Base-by-base conservation (phyloP, 2,888 invertebrate species). In the Timema podura region DNA sequence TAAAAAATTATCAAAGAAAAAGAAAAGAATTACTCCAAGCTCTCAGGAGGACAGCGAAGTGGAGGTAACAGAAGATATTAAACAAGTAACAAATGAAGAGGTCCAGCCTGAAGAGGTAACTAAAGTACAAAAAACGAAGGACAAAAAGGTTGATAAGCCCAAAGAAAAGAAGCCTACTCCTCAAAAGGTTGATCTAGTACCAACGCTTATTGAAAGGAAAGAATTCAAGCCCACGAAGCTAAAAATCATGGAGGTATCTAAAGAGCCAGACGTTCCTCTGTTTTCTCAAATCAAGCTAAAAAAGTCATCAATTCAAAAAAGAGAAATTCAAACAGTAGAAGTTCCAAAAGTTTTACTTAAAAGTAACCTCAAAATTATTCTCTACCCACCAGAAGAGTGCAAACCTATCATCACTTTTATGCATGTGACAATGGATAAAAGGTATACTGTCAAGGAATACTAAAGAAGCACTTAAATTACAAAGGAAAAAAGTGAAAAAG, bases 381-480 rank as follows among this genome's bases (percentile, higher is more conserved):
- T 81, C 11, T 91, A 87, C 83, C 88, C 90, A 13, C 87, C 90
- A 5, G 80, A 84, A 71, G 79, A 84, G 54, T 79, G 86, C 64
- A 81, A 82, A 71, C 86, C 86, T 0, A 77, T 82, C 48, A 77
- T 89, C 5, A 84, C 82, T 5, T 79, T 81, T 65, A 80, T 90
- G 0, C 78, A 80, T 68, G 85, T 86, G 68, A 75, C 85, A 15
- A 86, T 86, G 74, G 86, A 87, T 76, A 85, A 84, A 84, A 76
- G 91, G 90, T 48, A 86, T 89, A 74, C 79, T 92, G 57, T 91
- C 91, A 0, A 85, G 90, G 76, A 90, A 88, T 78, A 83, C 88
- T 9, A 86, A 89, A 80, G 91, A 91, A 79, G 91, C 90, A 8
- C 82, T 86, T 73, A 84, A 88, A 78, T 79, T 88, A n/a, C 81